Percentiles rank a stretch among this genome's conserved stretches.
These are phyloP conservation scores for Diarsia dahlii DNA, from an alignment of 2,888 invertebrate species.

Conservation along the genomic window DNA sequence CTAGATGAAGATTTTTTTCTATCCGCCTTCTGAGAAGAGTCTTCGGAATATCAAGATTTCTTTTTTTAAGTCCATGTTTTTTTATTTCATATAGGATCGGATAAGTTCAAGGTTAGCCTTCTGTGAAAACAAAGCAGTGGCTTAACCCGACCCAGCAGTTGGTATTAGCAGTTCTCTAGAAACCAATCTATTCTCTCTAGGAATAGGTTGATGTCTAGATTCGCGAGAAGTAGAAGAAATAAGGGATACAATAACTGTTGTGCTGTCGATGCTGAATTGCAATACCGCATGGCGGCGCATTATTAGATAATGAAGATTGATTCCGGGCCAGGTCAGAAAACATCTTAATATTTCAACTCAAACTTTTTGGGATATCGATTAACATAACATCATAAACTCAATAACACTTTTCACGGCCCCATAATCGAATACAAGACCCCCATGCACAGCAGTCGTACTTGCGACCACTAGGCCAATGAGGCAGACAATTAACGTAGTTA, in stretches of 20 bases:
- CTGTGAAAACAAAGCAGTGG: neutral
- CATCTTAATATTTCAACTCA: too few relatives aligned
- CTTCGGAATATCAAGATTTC: neutral
- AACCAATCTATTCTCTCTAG: neutral
- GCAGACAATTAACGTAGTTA: slow-evolving; percentile 16
- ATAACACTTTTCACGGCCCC: too few relatives aligned
- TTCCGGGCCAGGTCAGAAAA: too few relatives aligned
- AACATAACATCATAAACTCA: too few relatives aligned
- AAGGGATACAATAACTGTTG: neutral
- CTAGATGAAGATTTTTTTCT: neutral
- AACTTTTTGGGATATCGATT: too few relatives aligned
- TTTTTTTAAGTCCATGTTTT: neutral
- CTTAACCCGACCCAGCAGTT: neutral
- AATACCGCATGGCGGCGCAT: neutral
- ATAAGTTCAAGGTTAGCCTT: neutral
- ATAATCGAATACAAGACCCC: too few relatives aligned
- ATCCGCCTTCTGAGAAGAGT: neutral
- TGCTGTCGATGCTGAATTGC: neutral
- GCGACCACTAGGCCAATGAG: too few relatives aligned
- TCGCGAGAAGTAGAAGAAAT: neutral
- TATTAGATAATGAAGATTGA: too few relatives aligned
- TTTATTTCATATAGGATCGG: neutral
- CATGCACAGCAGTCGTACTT: too few relatives aligned
- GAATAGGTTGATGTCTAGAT: too few relatives aligned
- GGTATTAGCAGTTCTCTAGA: neutral